Evolutionary conservation across 2,888 invertebrate species (phyloP), one percentile per base, ranked within the genome.

Genomic region (Lacanobia oleracea): DNA sequence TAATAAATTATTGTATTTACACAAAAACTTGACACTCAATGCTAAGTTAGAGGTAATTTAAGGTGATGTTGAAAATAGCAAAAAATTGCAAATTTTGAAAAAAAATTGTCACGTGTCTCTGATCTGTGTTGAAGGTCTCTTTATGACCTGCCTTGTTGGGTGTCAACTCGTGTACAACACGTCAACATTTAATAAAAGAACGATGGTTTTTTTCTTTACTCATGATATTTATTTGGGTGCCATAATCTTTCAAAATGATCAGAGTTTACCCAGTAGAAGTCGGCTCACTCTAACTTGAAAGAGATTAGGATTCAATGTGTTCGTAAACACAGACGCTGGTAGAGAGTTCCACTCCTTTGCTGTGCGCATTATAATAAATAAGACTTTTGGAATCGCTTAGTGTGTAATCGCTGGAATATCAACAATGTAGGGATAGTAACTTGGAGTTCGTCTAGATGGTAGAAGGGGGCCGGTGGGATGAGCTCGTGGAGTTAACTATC

Each of bases 111-210:
- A 51, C 54, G 54, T 60, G 14, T 12, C 0, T 53, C 14, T 64
- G 23, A 81, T 81, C 50, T 68, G 0, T 9, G 43, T 51, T 77
- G 78, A 79, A 79, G 82, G 82, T 66, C 45, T 9, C 16, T 10
- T 27, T 67, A 53, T 79, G 48, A 10, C 9, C n/a, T 50, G 27
- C 4, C 23, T 12, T 21, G 45, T 70, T 23, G 23, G 16, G 8
- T 48, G 33, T 60, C 45, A 37, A 27, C 27, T 27, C 33, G 5
- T 37, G n/a, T 75, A 40, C 21, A n/a, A 37, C n/a, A 23, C n/a
- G 14, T 40, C 9, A n/a, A 76, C 48, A 68, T 60, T 18, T 54
- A 33, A 60, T 68, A 40, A 48, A 48, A 33, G 5, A 48, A 48
- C 0, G 2, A 59, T 57, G 18, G 2, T 37, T 54, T 18, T 18